A percentile compares a stretch with the other conserved stretches of the same genome.
phyloP scores from a whole-genome alignment of 2,888 invertebrate species.

The Xanthorhoe spadicearia region DNA sequence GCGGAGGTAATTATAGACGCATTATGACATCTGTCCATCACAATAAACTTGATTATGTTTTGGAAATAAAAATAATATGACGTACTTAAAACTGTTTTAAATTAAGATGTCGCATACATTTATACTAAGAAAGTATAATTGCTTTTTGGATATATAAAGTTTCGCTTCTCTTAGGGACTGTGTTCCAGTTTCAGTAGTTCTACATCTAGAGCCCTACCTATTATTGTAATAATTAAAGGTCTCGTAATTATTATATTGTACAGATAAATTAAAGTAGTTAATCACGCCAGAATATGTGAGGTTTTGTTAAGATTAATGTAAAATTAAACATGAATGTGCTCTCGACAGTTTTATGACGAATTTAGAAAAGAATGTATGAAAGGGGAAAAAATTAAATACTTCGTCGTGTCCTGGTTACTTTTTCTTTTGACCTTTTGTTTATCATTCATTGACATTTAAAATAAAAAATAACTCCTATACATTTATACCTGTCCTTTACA shows the following conservation, averaged over 20 bases:
- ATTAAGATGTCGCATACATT: slow-evolving; percentile 35
- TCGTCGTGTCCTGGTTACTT: slow-evolving; percentile 81
- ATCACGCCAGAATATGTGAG: slow-evolving; percentile 80
- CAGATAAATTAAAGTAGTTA: slow-evolving; percentile 83
- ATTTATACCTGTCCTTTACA: not conserved
- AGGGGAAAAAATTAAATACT: slow-evolving; percentile 83
- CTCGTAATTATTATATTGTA: slow-evolving; percentile 83
- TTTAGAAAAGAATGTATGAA: slow-evolving; percentile 84
- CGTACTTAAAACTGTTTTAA: slow-evolving; percentile 56
- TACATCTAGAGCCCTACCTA: slow-evolving; percentile 73
- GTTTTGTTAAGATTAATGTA: slow-evolving; percentile 83
- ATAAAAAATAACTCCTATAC: not conserved
- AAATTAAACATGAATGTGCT: slow-evolving; percentile 82
- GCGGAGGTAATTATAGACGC: slow-evolving; percentile 47
- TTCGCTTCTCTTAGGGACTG: slow-evolving; percentile 48
- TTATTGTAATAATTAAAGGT: slow-evolving; percentile 80
- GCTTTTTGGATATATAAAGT: slow-evolving; percentile 60
- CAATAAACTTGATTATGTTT: slow-evolving; percentile 9
- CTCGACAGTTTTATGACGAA: slow-evolving; percentile 84
- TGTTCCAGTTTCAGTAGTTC: slow-evolving; percentile 70
- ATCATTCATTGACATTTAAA: slow-evolving; percentile 8
- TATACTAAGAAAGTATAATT: slow-evolving; percentile 40
- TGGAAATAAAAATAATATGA: slow-evolving; percentile 23
- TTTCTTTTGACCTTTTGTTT: slow-evolving; percentile 57
- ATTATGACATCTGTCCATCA: slow-evolving; percentile 42